A percentile compares a stretch with the other conserved stretches of the same genome.
Conservation (phyloP, 2,888 invertebrate genomes). For the Lasioglossum figueresi region DNA sequence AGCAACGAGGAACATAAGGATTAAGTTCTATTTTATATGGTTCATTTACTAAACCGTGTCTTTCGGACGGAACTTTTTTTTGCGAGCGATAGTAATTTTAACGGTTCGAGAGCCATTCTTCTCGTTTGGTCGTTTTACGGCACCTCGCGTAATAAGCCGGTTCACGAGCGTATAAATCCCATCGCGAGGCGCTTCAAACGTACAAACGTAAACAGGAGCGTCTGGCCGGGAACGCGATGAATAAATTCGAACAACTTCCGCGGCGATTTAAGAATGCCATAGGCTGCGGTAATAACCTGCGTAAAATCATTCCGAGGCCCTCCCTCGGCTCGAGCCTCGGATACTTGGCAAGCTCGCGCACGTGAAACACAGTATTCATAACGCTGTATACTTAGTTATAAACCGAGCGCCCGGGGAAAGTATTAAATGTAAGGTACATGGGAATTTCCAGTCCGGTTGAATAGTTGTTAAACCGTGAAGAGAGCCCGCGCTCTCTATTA, state of each 20-base stretch:
- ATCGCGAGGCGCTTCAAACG: constrained; percentile 33
- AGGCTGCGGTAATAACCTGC: constrained; percentile 42
- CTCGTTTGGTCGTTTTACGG: constrained; percentile 32
- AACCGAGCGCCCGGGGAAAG: neutral
- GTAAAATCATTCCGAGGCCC: constrained; percentile 25
- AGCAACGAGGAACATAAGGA: neutral
- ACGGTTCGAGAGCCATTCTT: constrained; percentile 44
- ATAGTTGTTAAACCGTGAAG: constrained; percentile 22
- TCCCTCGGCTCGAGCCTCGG: neutral
- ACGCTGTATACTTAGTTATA: constrained; percentile 22
- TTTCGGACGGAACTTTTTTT: neutral
- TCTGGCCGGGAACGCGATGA: constrained; percentile 36
- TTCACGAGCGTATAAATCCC: constrained; percentile 58
- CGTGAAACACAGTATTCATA: constrained; percentile 18
- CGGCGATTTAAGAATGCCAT: constrained; percentile 59
- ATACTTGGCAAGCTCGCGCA: neutral
- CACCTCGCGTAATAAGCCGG: constrained; percentile 34
- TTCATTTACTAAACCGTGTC: neutral
- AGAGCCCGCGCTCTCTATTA: neutral
- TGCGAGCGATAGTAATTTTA: constrained; percentile 18
- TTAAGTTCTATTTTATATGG: neutral
- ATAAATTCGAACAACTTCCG: constrained; percentile 58
- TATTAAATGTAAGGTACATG: constrained; percentile 32
- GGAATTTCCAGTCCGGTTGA: constrained; percentile 17
- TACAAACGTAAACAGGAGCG: constrained; percentile 48